phyloP scores from a whole-genome alignment of 2,888 invertebrate genomes.

The Lasioglossum malachurum region DNA sequence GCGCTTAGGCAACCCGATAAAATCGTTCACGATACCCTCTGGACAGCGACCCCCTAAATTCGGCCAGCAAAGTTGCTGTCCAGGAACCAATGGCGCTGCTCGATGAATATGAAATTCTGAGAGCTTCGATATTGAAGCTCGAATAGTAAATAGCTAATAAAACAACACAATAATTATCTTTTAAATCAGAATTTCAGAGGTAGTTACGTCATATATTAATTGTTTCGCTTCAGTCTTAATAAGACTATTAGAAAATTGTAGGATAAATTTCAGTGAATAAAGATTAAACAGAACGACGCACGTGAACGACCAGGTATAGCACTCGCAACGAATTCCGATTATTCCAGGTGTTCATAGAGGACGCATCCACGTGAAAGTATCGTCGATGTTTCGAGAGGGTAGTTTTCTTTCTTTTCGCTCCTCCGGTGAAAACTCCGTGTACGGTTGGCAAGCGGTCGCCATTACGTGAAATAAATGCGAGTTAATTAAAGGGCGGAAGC shows the following conservation, averaged over 20 bases:
- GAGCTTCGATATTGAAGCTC: background rate
- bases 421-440: constrained; percentile 52
- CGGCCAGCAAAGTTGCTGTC: background rate
- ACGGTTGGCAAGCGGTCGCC: constrained; percentile 75
- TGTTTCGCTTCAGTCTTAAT: too few species aligned
- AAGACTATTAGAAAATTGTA: background rate
- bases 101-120: background rate
- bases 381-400: background rate
- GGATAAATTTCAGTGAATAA: too few species aligned
- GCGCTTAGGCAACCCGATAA: background rate
- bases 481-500: constrained; percentile 83
- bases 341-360: background rate
- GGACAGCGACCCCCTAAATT: constrained; percentile 1
- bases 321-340: background rate
- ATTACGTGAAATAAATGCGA: constrained; percentile 84
- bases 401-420: constrained; percentile 19
- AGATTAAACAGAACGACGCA: background rate
- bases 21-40: background rate
- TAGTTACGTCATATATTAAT: too few species aligned
- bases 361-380: too few species aligned
- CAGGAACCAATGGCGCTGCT: background rate
- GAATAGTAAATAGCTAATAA: background rate
- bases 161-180: background rate
- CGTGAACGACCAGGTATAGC: background rate
- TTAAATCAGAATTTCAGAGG: background rate